Evolutionary conservation across 2,888 invertebrate species (phyloP).

Genomic region (Scrobipalpa atriplicella): DNA sequence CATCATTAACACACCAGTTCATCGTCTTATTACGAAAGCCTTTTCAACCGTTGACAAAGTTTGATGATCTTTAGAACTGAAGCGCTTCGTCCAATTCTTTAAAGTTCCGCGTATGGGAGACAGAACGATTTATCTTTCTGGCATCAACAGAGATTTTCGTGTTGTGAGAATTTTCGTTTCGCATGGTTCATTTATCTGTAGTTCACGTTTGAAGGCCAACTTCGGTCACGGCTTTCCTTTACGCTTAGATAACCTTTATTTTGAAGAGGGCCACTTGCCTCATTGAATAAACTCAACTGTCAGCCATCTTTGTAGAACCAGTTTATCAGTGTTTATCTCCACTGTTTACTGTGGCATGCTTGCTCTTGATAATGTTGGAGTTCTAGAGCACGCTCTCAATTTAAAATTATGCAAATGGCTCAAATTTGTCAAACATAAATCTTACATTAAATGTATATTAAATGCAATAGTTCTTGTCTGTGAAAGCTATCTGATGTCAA

Average conservation of each 20-base stretch:
- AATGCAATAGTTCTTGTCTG: not conserved
- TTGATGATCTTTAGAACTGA: constrained; percentile 17
- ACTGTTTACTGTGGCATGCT: constrained; percentile 62
- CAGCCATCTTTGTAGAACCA: constrained; percentile 64
- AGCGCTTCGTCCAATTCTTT: constrained; percentile 5
- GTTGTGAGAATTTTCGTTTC: not conserved
- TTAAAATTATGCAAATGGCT: constrained; percentile 22
- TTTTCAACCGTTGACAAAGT: not conserved
- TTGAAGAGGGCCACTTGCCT: constrained; percentile 44
- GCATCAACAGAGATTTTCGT: constrained; percentile 16
- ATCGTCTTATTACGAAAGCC: constrained; percentile 17
- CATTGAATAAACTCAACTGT: constrained; percentile 36
- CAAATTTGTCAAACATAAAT: not conserved
- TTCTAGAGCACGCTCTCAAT: constrained; percentile 41
- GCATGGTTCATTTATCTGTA: not conserved
- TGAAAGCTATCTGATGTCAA: constrained; percentile 26
- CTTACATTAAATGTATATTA: not conserved
- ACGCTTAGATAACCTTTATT: constrained; percentile 32
- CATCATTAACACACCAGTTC: not conserved
- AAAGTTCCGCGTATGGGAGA: not conserved
- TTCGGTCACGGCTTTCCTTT: constrained; percentile 31
- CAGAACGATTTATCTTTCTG: constrained; percentile 29
- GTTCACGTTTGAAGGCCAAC: constrained; percentile 21
- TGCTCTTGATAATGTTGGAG: constrained; percentile 49
- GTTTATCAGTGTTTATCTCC: constrained; percentile 62